A percentile compares a stretch with the other conserved stretches of the same genome.
Evolutionary conservation across 2,113 vertebrate genomes (phyloP).

Genomic region (Indicator maculatus): DNA sequence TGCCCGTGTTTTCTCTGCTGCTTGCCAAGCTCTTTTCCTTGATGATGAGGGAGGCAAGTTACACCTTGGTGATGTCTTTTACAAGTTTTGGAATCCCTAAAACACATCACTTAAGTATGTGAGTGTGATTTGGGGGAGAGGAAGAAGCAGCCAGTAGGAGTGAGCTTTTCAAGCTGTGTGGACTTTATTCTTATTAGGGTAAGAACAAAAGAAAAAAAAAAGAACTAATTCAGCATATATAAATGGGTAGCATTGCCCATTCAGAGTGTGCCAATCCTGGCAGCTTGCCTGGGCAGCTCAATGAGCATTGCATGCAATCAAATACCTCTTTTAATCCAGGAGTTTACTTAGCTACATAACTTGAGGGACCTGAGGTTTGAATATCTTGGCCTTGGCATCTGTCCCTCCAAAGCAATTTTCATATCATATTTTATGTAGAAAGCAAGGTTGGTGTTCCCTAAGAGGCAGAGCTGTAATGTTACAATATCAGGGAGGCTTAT

Average conservation of each 20-base stretch:
- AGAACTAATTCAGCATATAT: slow-evolving; percentile 6
- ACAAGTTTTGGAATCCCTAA: background rate
- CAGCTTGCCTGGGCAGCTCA: slow-evolving; percentile 35
- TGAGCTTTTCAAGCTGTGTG: background rate
- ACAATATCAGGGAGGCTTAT: background rate
- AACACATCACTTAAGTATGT: background rate
- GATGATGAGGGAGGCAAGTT: background rate
- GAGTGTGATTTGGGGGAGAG: background rate
- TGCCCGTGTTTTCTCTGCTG: background rate
- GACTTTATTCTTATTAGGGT: background rate
- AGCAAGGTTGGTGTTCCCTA: background rate
- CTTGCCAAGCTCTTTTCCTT: background rate
- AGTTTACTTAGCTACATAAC: slow-evolving; percentile 1
- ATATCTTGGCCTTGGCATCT: background rate
- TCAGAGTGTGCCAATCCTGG: slow-evolving; percentile 32
- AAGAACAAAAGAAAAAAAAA: background rate
- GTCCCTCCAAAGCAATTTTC: background rate
- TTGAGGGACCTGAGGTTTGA: background rate
- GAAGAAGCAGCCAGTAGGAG: background rate
- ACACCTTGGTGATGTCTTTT: background rate
- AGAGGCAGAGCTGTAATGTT: background rate
- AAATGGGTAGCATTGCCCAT: slow-evolving; percentile 22
- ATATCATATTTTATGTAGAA: background rate
- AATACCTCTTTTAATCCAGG: background rate
- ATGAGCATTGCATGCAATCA: background rate